These are phyloP conservation scores for Harpalus rubripes DNA, from an alignment of 2,888 invertebrate genomes.

Conservation along the genomic window DNA sequence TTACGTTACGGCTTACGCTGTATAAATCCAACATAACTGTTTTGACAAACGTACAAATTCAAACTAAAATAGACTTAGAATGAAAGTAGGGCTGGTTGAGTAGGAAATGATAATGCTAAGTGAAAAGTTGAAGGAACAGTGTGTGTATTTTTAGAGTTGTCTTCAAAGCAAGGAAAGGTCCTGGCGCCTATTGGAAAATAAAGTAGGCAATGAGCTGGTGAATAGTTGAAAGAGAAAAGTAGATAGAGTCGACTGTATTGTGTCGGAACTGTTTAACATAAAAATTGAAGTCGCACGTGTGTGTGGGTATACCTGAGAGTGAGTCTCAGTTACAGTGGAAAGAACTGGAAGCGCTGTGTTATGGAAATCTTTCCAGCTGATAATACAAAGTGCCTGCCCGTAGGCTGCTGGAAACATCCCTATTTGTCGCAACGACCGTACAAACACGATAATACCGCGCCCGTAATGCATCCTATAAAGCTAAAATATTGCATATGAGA, in stretches of 20 bases:
- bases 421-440: slow-evolving; percentile 56
- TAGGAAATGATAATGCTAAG: background rate
- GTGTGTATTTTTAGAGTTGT: background rate
- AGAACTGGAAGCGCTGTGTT: slow-evolving; percentile 18
- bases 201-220: slow-evolving; percentile 10
- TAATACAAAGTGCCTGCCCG: slow-evolving; percentile 58
- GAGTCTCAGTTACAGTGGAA: background rate
- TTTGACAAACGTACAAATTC: no score
- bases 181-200: background rate
- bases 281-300: slow-evolving; percentile 49
- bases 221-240: slow-evolving; percentile 6
- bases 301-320: slow-evolving; percentile 4
- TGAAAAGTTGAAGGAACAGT: background rate
- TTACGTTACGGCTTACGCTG: no score
- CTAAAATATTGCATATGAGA: slow-evolving; percentile 68
- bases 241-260: slow-evolving; percentile 18
- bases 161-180: background rate
- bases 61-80: no score
- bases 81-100: no score
- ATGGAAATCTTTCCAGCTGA: slow-evolving; percentile 64
- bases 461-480: slow-evolving; percentile 67
- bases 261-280: slow-evolving; percentile 57
- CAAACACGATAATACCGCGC: slow-evolving; percentile 66
- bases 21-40: no score
- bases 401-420: slow-evolving; percentile 58